phyloP scores from a whole-genome alignment of 2,113 vertebrate genomes.

The rabbit (Oryctolagus cuniculus) region mOryCun1.1 NC_091445.1:4577501-4578000 shows the following conservation, averaged over 20 bases:
- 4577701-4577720: too few species aligned
- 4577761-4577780: neutral
- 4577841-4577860: neutral
- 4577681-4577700: neutral
- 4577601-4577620: neutral
- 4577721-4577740: too few species aligned
- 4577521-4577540: neutral
- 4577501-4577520: neutral
- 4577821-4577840: constrained; percentile 16
- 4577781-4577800: neutral
- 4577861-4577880: neutral
- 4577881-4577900: neutral
- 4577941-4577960: neutral
- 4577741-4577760: too few species aligned
- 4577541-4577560: neutral
- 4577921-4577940: constrained; percentile 56
- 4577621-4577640: too few species aligned
- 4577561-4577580: neutral
- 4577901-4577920: too few species aligned
- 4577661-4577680: neutral
- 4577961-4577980: constrained; percentile 53
- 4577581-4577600: neutral
- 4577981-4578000: neutral
- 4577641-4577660: neutral
- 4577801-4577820: constrained; percentile 8